Base-by-base conservation (phyloP, 2,797 vertebrate genomes). In the Hipposideros larvatus region DNA sequence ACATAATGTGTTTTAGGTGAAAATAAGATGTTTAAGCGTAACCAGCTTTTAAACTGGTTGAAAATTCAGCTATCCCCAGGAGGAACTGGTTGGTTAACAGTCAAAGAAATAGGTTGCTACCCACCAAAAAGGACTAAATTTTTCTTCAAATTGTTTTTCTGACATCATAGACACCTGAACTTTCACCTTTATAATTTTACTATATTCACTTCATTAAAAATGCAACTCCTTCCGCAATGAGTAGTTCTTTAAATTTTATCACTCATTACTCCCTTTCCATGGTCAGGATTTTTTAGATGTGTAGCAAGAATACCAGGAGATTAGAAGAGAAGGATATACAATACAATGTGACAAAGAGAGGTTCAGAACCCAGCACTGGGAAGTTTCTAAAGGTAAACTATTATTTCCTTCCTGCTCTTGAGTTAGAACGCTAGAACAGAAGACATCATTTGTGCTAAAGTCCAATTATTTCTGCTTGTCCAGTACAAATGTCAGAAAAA, bases 391-490 rank as follows among this genome's bases (percentile, higher is more conserved):
- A 51, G 37, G n/a, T 65, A 63, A 94, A 75, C 18, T 21, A 59
- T 34, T 90, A 24, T 70, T 73, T 91, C 63, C n/a, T 90, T 59
- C 24, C 37, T 87, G 71, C 48, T 79, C 66, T 86, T 34, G 34
- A 57, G 31, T 66, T 87, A 75, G 82, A 93, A 82, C 70, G 59
- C 18, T 68, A 34, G 41, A 83, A 65, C 13, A 83, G 0, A 57
- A 85, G 63, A n/a, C 46, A 82, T 90, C 77, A 59, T 51, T 84
- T 73, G 43, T 84, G 79, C 43, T 77, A 9, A 95, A 63, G n/a
- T 61, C 75, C 94, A 92, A 14, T 92, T 80, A 94, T 57, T 77
- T 90, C 51, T 59, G 61, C 63, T 77, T 89, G 48, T 70, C 79
- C 31, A 63, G 15, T 77, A n/a, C 24, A 68, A 68, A 73, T 7